phyloP scores from a whole-genome alignment of 2,113 vertebrate genomes.

The Gymnocephalus cernua region DNA sequence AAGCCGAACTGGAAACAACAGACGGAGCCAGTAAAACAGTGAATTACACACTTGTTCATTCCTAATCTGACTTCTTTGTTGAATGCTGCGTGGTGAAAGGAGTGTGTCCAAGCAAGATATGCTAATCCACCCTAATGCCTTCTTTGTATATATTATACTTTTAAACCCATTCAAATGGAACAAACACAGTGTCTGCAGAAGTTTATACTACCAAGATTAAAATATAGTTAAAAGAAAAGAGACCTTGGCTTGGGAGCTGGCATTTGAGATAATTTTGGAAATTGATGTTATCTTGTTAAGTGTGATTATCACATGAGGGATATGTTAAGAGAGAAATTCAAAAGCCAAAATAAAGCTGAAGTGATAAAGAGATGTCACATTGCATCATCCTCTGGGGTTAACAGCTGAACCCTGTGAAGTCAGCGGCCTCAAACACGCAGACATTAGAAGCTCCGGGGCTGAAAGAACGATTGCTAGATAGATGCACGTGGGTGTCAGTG shows the following conservation, averaged over 20 bases:
- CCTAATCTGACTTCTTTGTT: conserved; percentile 47
- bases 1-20: conserved; percentile 64
- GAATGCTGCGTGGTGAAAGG: conserved; percentile 16
- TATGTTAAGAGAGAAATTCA: conserved; percentile 40
- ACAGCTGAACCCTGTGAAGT: conserved; percentile 39
- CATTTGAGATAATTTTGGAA: conserved; percentile 37
- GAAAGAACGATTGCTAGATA: conserved; percentile 17
- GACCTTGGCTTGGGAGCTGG: conserved; percentile 22
- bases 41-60: conserved; percentile 52
- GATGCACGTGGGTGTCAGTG: neutral
- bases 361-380: conserved; percentile 41
- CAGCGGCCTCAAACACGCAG: conserved; percentile 41
- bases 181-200: conserved; percentile 4
- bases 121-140: conserved; percentile 36
- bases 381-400: conserved; percentile 35
- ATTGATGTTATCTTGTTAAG: conserved; percentile 42
- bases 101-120: conserved; percentile 21
- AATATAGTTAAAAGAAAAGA: conserved; percentile 17
- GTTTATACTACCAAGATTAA: conserved; percentile 24
- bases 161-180: conserved; percentile 33
- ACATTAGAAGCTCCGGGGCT: conserved; percentile 37
- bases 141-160: conserved; percentile 20
- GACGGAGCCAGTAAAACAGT: conserved; percentile 55
- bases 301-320: conserved; percentile 46
- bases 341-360: conserved; percentile 22